These are phyloP conservation scores for Pheosia tremula DNA, from an alignment of 2,888 invertebrate genomes.

Conservation along the genomic window DNA sequence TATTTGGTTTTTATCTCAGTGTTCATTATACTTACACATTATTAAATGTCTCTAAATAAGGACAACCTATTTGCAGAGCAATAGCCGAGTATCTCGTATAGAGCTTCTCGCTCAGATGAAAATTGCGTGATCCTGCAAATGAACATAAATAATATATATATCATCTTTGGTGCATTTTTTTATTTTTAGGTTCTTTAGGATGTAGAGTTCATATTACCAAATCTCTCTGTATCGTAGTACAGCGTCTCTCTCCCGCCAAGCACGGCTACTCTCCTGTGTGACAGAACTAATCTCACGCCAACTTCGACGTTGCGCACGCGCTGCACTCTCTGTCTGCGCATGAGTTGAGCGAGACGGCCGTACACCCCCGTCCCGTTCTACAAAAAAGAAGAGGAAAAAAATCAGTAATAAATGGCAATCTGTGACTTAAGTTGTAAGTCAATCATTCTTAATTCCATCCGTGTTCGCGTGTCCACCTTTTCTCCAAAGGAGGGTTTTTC, in stretches of 20 bases:
- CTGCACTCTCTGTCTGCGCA: conserved; percentile 85
- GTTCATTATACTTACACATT: conserved; percentile 83
- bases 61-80: conserved; percentile 90
- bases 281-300: conserved; percentile 87
- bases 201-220: conserved; percentile 77
- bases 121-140: conserved; percentile 84
- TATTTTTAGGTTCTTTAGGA: too few relatives aligned
- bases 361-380: conserved; percentile 91
- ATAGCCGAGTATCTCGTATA: conserved; percentile 92
- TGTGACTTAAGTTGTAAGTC: too few relatives aligned
- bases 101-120: conserved; percentile 90
- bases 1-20: too few relatives aligned
- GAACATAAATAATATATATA: too few relatives aligned
- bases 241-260: conserved; percentile 90
- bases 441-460: too few relatives aligned
- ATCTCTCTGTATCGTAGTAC: conserved; percentile 90
- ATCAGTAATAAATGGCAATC: too few relatives aligned
- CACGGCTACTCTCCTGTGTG: conserved; percentile 86
- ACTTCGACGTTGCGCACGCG: conserved; percentile 89
- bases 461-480: too few relatives aligned
- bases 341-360: conserved; percentile 87
- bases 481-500: too few relatives aligned
- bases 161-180: too few relatives aligned
- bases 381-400: background rate
- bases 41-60: conserved; percentile 89